Percentiles rank a stretch among this genome's conserved stretches.
Evolutionary conservation across 2,113 vertebrate genomes (phyloP).

Genomic region (Chinchilla lanigera): DNA sequence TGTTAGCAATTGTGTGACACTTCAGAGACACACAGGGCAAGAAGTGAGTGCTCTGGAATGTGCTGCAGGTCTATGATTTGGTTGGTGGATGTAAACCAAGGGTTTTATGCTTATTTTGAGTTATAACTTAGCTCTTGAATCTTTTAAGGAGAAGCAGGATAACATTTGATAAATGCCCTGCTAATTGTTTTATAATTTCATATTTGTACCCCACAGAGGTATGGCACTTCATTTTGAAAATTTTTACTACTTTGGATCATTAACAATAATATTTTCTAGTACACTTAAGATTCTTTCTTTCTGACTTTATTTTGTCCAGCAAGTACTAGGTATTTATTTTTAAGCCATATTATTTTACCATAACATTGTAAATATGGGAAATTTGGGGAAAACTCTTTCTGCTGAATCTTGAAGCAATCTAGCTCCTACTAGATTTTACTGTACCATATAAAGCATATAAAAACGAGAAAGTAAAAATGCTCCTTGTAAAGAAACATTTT

Average conservation of each 20-base stretch:
- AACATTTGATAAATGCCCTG: neutral
- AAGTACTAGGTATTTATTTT: neutral
- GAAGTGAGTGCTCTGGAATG: neutral
- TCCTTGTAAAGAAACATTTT: neutral
- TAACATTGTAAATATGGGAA: neutral
- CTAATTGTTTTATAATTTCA: neutral
- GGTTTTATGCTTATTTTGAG: neutral
- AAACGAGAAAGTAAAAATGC: neutral
- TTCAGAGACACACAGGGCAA: neutral
- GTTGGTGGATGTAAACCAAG: neutral
- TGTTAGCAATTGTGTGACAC: neutral
- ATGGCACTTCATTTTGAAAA: neutral
- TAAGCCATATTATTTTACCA: neutral
- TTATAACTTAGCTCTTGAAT: neutral
- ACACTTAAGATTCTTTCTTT: neutral
- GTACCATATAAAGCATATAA: neutral
- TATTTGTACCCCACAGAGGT: neutral
- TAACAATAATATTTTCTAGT: neutral
- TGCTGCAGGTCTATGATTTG: neutral
- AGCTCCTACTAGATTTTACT: neutral
- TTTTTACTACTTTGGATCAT: neutral
- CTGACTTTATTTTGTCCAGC: neutral
- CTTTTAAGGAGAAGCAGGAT: neutral
- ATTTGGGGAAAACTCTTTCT: neutral
- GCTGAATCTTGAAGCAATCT: neutral